A percentile compares a stretch with the other conserved stretches of the same genome.
Conservation (phyloP, 2,888 invertebrate genomes). For the Thereva nobilitata region DNA sequence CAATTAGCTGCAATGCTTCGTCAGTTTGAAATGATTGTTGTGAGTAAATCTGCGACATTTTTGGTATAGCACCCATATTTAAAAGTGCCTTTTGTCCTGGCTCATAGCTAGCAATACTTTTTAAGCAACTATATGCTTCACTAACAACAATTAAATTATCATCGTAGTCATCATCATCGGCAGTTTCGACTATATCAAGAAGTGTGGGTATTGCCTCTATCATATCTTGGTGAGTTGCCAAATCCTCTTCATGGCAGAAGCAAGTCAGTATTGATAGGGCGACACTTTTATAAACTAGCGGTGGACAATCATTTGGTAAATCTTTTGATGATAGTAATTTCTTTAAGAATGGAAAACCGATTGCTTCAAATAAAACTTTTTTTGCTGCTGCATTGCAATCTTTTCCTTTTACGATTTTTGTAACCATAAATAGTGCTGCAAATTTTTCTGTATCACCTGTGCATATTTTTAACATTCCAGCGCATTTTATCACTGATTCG, state of each 20-base stretch:
- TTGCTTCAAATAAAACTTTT: slow-evolving; percentile 82
- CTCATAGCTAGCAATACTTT: slow-evolving; percentile 76
- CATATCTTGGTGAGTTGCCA: slow-evolving; percentile 83
- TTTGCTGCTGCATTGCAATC: slow-evolving; percentile 79
- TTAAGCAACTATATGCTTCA: slow-evolving; percentile 82
- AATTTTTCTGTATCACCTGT: slow-evolving; percentile 89
- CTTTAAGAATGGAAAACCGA: slow-evolving; percentile 84
- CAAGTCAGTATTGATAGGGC: slow-evolving; percentile 85
- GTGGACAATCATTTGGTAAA: slow-evolving; percentile 85
- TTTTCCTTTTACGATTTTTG: slow-evolving; percentile 83
- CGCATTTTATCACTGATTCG: slow-evolving; percentile 83
- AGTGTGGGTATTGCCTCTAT: slow-evolving; percentile 80
- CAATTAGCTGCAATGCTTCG: slow-evolving; percentile 81
- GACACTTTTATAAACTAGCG: slow-evolving; percentile 87
- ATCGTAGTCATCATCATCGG: slow-evolving; percentile 82
- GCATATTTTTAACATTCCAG: slow-evolving; percentile 76
- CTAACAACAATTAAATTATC: slow-evolving; percentile 85
- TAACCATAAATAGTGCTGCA: slow-evolving; percentile 88
- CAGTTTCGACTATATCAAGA: slow-evolving; percentile 80
- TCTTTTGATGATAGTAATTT: slow-evolving; percentile 75
- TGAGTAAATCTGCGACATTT: slow-evolving; percentile 84
- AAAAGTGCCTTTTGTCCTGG: slow-evolving; percentile 80
- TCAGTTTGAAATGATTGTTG: slow-evolving; percentile 89
- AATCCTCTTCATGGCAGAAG: slow-evolving; percentile 79
- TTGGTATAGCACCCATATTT: slow-evolving; percentile 75